Percentiles rank a stretch among this genome's conserved stretches.
Evolutionary conservation across 2,888 invertebrate species (phyloP).

Genomic region (Dorcus hopei): DNA sequence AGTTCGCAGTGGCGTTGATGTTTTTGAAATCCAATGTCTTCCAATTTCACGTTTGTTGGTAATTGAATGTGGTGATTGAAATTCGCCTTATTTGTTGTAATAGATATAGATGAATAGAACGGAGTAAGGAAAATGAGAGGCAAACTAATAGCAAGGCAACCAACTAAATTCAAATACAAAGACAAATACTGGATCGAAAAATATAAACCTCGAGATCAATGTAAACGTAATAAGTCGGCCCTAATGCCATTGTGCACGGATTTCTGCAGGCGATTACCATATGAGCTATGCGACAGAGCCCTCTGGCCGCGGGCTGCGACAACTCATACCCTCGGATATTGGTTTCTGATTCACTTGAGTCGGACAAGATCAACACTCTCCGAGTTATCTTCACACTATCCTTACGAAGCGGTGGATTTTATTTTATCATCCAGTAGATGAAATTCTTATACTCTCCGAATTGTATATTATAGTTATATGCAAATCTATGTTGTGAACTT

Average conservation of each 20-base stretch:
- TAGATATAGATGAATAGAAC: neutral
- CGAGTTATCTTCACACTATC: slow-evolving; percentile 17
- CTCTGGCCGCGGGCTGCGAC: slow-evolving; percentile 39
- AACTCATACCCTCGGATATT: slow-evolving; percentile 46
- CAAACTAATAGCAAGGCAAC: slow-evolving; percentile 32
- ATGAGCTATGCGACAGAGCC: slow-evolving; percentile 41
- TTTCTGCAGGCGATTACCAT: slow-evolving; percentile 51
- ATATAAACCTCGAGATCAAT: slow-evolving; percentile 52
- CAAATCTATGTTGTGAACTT: no score
- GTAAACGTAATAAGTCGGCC: slow-evolving; percentile 52
- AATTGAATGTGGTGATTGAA: no score
- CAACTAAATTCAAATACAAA: slow-evolving; percentile 51
- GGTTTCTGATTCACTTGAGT: slow-evolving; percentile 50
- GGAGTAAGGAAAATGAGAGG: slow-evolving; percentile 2
- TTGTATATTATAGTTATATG: no score
- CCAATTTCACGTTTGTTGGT: no score
- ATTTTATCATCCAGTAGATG: no score
- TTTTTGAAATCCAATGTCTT: no score
- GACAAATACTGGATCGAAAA: slow-evolving; percentile 49
- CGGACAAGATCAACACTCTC: slow-evolving; percentile 49
- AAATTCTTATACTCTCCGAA: no score
- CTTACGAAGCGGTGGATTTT: slow-evolving; percentile 14
- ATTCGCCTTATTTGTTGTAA: neutral
- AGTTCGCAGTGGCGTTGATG: no score
- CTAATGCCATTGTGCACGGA: slow-evolving; percentile 51